These are phyloP conservation scores for Tineola bisselliella DNA, from an alignment of 2,888 invertebrate genomes.

Conservation along the genomic window DNA sequence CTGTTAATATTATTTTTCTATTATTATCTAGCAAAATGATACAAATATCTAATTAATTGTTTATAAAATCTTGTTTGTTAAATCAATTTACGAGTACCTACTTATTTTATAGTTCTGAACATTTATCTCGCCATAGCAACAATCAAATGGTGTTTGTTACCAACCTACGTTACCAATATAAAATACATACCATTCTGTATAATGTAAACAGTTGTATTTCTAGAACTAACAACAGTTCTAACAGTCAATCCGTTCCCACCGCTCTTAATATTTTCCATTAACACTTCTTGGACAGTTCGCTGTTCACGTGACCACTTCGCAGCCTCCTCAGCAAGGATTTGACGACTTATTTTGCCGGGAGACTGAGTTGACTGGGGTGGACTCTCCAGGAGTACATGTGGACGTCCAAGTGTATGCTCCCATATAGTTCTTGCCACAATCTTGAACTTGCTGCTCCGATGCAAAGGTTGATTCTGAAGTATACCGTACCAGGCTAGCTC, in stretches of 20 bases:
- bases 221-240: conserved; percentile 41
- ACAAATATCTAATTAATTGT: no score
- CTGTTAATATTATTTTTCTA: no score
- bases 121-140: no score
- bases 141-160: no score
- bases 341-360: conserved; percentile 53
- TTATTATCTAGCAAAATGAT: no score
- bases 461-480: conserved; percentile 53
- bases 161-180: background rate
- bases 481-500: conserved; percentile 63
- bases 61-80: no score
- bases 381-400: conserved; percentile 57
- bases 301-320: conserved; percentile 61
- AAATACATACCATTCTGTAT: conserved; percentile 47
- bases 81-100: no score
- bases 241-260: conserved; percentile 58
- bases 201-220: conserved; percentile 42
- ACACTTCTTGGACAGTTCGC: conserved; percentile 51
- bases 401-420: conserved; percentile 57
- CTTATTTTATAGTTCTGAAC: no score
- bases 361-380: conserved; percentile 58
- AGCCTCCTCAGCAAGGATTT: conserved; percentile 56
- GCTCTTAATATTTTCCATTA: conserved; percentile 59
- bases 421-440: conserved; percentile 57
- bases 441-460: conserved; percentile 53